These are phyloP conservation scores for Eulimnadia texana DNA, from an alignment of 1,140 invertebrate species.

Conservation along the genomic window DNA sequence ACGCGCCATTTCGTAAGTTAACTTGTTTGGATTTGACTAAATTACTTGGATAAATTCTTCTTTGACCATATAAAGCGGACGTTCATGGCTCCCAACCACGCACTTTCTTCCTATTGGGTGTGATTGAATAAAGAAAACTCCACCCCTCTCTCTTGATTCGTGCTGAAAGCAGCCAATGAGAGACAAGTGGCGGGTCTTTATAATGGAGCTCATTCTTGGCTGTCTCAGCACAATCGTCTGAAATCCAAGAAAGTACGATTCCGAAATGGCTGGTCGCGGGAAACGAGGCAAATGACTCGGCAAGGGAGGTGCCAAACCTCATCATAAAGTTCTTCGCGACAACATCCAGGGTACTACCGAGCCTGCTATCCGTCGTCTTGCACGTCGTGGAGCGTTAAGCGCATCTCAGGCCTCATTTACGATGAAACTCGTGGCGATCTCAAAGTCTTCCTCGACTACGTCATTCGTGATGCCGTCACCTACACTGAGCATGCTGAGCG, in stretches of 20 bases:
- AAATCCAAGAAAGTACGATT: not conserved
- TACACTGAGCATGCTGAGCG: no score
- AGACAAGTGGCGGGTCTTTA: not conserved
- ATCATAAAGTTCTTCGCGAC: slow-evolving; percentile 37
- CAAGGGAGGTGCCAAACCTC: slow-evolving; percentile 51
- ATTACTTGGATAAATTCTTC: not conserved
- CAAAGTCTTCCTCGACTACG: no score
- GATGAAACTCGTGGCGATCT: no score
- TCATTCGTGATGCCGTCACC: no score
- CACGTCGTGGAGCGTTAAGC: slow-evolving; percentile 42
- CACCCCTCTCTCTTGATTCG: not conserved
- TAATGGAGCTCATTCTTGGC: not conserved
- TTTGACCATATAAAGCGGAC: not conserved
- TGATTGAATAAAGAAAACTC: not conserved
- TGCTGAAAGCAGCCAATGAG: not conserved
- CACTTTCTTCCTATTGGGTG: not conserved
- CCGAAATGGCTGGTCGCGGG: slow-evolving; percentile 43
- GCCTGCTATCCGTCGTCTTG: slow-evolving; percentile 43
- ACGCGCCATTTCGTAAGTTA: slow-evolving; percentile 74
- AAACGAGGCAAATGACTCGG: slow-evolving; percentile 51
- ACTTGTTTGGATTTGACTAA: no score
- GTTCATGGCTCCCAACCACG: not conserved
- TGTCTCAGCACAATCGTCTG: not conserved
- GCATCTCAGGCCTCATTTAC: no score
- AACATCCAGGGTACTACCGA: slow-evolving; percentile 48